Evolutionary conservation across 1,140 invertebrate genomes (phyloP).

Genomic region (Trichomalopsis sarcophagae): DNA sequence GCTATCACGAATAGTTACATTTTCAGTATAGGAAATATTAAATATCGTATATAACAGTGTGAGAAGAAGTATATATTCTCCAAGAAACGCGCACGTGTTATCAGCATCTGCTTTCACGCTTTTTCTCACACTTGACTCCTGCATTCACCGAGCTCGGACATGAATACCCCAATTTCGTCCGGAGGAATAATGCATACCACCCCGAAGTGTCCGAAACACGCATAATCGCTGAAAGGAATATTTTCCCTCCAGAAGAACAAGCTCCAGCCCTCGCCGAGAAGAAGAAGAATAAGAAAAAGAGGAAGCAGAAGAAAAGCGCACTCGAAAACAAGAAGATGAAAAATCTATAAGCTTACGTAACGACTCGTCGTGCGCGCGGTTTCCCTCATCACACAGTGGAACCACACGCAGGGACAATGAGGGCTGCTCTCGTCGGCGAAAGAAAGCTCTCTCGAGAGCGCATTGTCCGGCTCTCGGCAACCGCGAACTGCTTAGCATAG

Average conservation of each 20-base stretch:
- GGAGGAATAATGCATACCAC: slow-evolving; percentile 14
- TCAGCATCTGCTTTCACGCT: background rate
- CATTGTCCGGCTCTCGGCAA: background rate
- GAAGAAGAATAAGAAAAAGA: background rate
- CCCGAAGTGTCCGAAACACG: slow-evolving; percentile 30
- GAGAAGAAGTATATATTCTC: too few relatives aligned
- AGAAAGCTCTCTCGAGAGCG: background rate
- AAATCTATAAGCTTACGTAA: slow-evolving; percentile 22
- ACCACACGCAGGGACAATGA: background rate
- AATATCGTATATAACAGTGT: too few relatives aligned
- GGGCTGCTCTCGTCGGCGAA: background rate
- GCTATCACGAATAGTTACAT: too few relatives aligned
- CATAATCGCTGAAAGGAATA: slow-evolving; percentile 24
- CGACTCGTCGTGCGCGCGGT: background rate
- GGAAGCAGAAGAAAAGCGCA: background rate
- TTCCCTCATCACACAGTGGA: too few relatives aligned
- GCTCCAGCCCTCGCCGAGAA: background rate
- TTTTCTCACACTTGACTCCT: slow-evolving; percentile 31
- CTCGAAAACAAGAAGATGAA: slow-evolving; percentile 30
- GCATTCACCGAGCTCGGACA: background rate
- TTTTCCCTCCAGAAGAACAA: background rate
- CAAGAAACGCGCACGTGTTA: background rate
- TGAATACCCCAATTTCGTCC: background rate
- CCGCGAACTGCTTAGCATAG: slow-evolving; percentile 31
- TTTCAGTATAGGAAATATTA: too few relatives aligned